Evolutionary conservation across 37 sponge, comb jelly and placozoan genomes (phyloP), one percentile per base, ranked within the genome.

Genomic region (Aplysina aerophoba): DNA sequence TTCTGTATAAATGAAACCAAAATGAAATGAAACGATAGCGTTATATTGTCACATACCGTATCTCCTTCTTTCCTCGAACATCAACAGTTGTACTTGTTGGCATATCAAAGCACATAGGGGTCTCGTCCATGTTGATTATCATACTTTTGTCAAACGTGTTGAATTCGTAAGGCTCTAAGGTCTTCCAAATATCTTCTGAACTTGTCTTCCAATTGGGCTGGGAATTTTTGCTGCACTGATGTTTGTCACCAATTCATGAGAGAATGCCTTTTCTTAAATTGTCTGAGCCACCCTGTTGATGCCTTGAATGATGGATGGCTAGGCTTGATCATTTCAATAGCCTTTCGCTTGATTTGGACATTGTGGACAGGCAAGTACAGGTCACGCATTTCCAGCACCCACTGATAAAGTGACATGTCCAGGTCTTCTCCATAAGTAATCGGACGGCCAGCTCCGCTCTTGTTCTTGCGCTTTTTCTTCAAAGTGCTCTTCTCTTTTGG

Each of bases 341-440:
- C 85, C 33, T 84, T 71, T 14, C 34, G 2, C 61, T 57, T 35
- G 55, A 84, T 84, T 12, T 15, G 8, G 72, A 55, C 25, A 14
- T 55, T 68, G 22, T 19, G 53, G 6, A 84, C 75, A 73, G 74
- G 75, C 16, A 84, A 13, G 4, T 73, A 41, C 73, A 40, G 53
- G 38, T 85, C 79, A 19, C 86, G 4, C 53, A 55, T 78, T 35
- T 85, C 86, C 53, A 85, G 53, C 16, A 85, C 39, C 86, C 86
- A 85, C 21, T 60, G 24, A 19, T 27, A 31, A 17, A 85, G 22
- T 34, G 61, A n/a, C 63, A 61, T 38, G 25, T 84, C 85, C 6
- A 84, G 22, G 36, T 84, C 59, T 25, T 73, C 21, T 4, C 54
- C 54, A n/a, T 84, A 71, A 1, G 74, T 33, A 6, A 84, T 13